A percentile compares a stretch with the other conserved stretches of the same genome.
phyloP scores from a whole-genome alignment of 1,140 invertebrate genomes.

The Meloidogyne floridensis region DNA sequence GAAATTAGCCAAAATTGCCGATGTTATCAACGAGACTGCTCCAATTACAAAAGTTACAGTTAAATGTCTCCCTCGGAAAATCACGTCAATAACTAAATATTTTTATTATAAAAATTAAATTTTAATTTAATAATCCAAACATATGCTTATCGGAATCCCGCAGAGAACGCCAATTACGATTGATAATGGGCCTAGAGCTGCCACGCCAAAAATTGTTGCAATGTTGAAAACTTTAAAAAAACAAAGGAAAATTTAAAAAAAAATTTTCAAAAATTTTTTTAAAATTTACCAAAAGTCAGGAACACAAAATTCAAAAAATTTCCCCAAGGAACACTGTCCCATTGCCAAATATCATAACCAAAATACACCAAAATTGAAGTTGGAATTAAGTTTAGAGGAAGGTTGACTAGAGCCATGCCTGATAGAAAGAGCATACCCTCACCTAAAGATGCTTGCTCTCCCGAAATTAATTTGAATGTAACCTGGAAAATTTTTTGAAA shows the following conservation, averaged over 20 bases:
- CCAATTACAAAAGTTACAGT: conserved; percentile 52
- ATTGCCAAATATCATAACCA: conserved; percentile 46
- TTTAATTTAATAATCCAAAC: conserved; percentile 27
- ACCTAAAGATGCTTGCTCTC: conserved; percentile 49
- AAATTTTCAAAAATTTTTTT: not conserved
- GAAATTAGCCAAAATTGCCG: conserved; percentile 52
- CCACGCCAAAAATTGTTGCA: conserved; percentile 58
- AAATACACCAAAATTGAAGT: conserved; percentile 44
- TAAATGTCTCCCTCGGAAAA: conserved; percentile 45
- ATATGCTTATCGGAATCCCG: conserved; percentile 59
- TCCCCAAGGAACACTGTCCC: conserved; percentile 51
- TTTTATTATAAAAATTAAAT: not conserved
- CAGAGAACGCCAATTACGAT: conserved; percentile 61
- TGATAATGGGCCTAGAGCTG: conserved; percentile 53
- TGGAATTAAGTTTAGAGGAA: conserved; percentile 51
- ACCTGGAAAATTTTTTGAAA: conserved; percentile 35
- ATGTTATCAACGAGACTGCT: conserved; percentile 48
- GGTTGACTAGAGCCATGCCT: conserved; percentile 52
- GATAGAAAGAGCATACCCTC: conserved; percentile 60
- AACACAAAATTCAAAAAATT: conserved; percentile 41
- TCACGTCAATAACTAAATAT: conserved; percentile 52
- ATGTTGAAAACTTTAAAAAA: conserved; percentile 54
- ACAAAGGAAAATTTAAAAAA: not conserved
- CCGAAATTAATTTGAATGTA: conserved; percentile 48
- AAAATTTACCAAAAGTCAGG: conserved; percentile 33